Conservation (phyloP, 2,888 invertebrate species). For the Caenorhabditis angaria region DNA sequence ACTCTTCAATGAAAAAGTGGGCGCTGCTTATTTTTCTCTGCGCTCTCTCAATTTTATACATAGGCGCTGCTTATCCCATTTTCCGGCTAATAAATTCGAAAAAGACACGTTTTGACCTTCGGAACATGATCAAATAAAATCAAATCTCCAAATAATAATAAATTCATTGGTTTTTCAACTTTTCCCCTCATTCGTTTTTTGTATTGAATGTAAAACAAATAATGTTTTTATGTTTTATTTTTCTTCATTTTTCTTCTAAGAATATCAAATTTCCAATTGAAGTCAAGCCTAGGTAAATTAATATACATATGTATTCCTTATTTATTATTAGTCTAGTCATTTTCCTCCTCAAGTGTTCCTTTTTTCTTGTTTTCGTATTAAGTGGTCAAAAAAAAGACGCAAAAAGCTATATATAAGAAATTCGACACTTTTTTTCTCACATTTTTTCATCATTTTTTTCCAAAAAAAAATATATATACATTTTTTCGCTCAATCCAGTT, state of each 20-base stretch:
- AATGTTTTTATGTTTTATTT: too few species aligned
- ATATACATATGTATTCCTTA: not conserved
- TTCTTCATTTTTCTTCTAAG: not conserved
- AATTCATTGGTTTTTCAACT: not conserved
- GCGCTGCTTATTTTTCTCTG: not conserved
- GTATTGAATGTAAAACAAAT: not conserved
- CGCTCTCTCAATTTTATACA: too few species aligned
- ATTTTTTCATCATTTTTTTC: not conserved
- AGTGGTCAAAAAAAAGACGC: not conserved
- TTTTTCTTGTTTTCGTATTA: not conserved
- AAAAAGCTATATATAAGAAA: not conserved
- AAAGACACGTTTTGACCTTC: constrained; percentile 2
- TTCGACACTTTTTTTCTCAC: constrained; percentile 2
- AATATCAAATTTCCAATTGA: not conserved
- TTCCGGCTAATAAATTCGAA: not conserved
- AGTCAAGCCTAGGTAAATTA: not conserved
- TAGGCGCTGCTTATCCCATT: not conserved
- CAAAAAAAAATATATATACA: not conserved
- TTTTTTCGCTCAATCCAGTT: not conserved
- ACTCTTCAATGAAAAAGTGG: too few species aligned
- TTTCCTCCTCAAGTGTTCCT: not conserved
- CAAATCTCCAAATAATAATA: not conserved
- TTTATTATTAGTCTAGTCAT: not conserved
- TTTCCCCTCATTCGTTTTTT: not conserved
- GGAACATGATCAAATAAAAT: not conserved